Conservation (phyloP, 2,113 vertebrate genomes). For the Hemichromis elongatus region DNA sequence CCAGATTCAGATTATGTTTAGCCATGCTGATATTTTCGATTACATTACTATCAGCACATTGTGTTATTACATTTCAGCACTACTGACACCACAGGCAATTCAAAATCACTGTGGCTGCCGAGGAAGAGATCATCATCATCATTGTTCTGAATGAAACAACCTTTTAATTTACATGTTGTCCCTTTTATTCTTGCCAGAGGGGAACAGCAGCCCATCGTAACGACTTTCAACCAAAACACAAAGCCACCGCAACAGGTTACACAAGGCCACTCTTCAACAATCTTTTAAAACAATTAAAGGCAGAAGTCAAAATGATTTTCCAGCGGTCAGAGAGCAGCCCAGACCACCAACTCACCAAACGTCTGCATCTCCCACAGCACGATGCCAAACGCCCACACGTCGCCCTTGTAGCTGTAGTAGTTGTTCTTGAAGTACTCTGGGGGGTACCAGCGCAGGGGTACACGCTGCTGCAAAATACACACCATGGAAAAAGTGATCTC, state of each 20-base stretch:
- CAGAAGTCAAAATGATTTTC: background rate
- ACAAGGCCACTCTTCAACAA: background rate
- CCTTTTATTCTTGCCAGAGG: background rate
- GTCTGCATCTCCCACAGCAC: slow-evolving; percentile 76
- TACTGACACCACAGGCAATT: no score
- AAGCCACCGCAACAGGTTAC: background rate
- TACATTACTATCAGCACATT: background rate
- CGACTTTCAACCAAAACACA: background rate
- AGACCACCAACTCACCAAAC: slow-evolving; percentile 62
- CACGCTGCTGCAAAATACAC: slow-evolving; percentile 46
- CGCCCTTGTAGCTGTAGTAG: slow-evolving; percentile 74
- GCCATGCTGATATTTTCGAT: background rate
- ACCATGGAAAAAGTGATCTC: background rate
- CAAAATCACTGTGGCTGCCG: background rate
- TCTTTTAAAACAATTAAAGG: background rate
- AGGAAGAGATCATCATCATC: background rate
- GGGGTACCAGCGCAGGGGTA: slow-evolving; percentile 77
- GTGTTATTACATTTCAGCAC: background rate
- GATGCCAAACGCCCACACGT: slow-evolving; percentile 75
- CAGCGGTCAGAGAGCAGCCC: background rate
- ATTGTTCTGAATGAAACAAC: background rate
- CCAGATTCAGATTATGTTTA: background rate
- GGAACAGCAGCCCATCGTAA: background rate
- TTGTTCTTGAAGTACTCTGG: slow-evolving; percentile 75
- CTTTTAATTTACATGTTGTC: background rate